phyloP scores from a whole-genome alignment of 1,140 invertebrate species.

The Hycleus cichorii region DNA sequence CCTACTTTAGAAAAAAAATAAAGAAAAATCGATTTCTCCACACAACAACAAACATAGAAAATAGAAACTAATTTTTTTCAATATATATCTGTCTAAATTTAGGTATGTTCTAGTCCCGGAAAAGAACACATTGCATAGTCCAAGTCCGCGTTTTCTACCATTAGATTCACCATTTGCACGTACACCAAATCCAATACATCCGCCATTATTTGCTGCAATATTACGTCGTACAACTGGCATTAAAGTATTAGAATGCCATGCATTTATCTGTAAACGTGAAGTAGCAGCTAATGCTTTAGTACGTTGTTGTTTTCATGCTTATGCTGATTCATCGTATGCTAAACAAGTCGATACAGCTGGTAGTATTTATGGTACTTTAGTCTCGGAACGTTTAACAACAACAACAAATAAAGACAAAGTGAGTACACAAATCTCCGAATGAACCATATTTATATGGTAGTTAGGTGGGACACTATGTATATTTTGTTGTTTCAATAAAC shows the following conservation, averaged over 20 bases:
- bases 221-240: slow-evolving; percentile 92
- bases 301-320: slow-evolving; percentile 90
- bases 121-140: slow-evolving; percentile 43
- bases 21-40: too few relatives aligned
- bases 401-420: slow-evolving; percentile 37
- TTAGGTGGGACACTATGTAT: too few relatives aligned
- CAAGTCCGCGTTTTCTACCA: slow-evolving; percentile 82
- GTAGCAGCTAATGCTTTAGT: slow-evolving; percentile 91
- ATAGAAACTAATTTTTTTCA: too few relatives aligned
- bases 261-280: slow-evolving; percentile 95
- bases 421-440: too few relatives aligned
- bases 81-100: neutral
- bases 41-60: too few relatives aligned
- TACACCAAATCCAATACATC: slow-evolving; percentile 76
- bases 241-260: slow-evolving; percentile 98
- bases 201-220: slow-evolving; percentile 95
- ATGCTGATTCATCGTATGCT: slow-evolving; percentile 88
- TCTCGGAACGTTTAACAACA: slow-evolving; percentile 31
- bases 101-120: slow-evolving; percentile 52
- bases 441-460: slow-evolving; percentile 10
- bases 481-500: too few relatives aligned
- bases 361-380: slow-evolving; percentile 46
- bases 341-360: slow-evolving; percentile 64
- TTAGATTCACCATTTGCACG: slow-evolving; percentile 92
- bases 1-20: too few relatives aligned